phyloP scores from a whole-genome alignment of 2,888 invertebrate genomes.

The Drosophila infuscata region DNA sequence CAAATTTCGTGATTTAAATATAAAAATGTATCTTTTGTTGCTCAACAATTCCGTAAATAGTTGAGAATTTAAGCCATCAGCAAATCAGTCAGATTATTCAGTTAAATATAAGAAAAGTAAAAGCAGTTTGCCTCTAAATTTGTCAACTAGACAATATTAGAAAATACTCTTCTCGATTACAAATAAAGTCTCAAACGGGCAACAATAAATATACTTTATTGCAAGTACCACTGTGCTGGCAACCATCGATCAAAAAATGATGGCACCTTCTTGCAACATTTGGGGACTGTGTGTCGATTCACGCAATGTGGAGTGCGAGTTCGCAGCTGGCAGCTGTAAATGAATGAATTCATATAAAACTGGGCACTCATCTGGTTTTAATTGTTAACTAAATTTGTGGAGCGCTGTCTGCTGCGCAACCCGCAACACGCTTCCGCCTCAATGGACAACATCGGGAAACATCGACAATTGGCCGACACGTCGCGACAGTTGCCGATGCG shows the following conservation, averaged over 20 bases:
- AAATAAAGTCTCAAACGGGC: not conserved
- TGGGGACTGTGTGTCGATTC: constrained; percentile 46
- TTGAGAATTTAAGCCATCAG: rapidly evolving
- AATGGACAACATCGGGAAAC: constrained; percentile 45
- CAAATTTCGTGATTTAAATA: too few relatives aligned
- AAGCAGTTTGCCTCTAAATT: not conserved
- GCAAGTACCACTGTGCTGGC: not conserved
- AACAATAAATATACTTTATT: not conserved
- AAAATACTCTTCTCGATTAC: not conserved
- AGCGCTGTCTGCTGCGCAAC: constrained; percentile 38
- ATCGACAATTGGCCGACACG: constrained; percentile 61
- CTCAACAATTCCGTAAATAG: not conserved
- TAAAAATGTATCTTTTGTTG: not conserved
- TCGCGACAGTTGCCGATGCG: constrained; percentile 36
- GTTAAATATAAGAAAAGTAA: not conserved
- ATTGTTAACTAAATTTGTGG: constrained; percentile 57
- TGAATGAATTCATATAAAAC: constrained; percentile 72
- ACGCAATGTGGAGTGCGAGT: constrained; percentile 59
- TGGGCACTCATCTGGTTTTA: constrained; percentile 39
- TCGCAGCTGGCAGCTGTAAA: constrained; percentile 53
- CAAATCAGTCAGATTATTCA: not conserved
- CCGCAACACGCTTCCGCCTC: constrained; percentile 66
- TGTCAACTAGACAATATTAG: not conserved
- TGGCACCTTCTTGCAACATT: not conserved
- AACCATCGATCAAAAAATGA: not conserved